Percentiles rank a stretch among this genome's conserved stretches.
Conservation (phyloP, 1,140 invertebrate genomes). For the Euura saliciscinereae region DNA sequence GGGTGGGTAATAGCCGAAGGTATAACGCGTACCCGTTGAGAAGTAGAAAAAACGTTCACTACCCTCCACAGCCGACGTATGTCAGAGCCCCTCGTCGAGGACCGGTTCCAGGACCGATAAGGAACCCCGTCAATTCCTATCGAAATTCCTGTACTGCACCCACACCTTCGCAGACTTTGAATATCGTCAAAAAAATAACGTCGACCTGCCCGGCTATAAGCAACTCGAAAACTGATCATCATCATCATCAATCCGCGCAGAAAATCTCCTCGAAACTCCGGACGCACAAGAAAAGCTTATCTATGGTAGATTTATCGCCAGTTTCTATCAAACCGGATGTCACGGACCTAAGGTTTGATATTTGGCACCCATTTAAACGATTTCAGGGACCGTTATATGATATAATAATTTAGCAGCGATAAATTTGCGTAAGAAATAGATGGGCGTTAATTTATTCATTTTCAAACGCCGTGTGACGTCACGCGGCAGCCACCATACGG, state of each 20-base stretch:
- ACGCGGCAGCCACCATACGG: too few relatives aligned
- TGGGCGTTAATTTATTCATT: too few relatives aligned
- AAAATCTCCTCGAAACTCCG: background rate
- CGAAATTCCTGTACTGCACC: background rate
- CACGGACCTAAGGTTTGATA: conserved; percentile 32
- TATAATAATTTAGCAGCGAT: too few relatives aligned
- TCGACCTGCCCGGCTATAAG: background rate
- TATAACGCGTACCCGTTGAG: background rate
- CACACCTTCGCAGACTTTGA: background rate
- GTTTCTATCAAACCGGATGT: conserved; percentile 24
- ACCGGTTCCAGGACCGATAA: background rate
- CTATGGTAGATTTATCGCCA: conserved; percentile 47
- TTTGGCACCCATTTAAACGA: too few relatives aligned
- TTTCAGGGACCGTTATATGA: too few relatives aligned
- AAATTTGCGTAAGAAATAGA: too few relatives aligned
- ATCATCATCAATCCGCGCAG: background rate
- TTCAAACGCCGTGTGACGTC: too few relatives aligned
- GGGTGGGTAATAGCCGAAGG: background rate
- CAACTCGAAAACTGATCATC: background rate
- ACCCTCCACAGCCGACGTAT: background rate
- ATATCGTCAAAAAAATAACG: background rate
- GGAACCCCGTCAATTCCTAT: background rate
- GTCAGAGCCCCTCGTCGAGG: background rate
- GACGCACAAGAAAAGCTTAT: conserved; percentile 44
- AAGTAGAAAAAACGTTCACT: background rate